Evolutionary conservation across 2,113 vertebrate genomes (phyloP).

Genomic region (Gavialis gangeticus): DNA sequence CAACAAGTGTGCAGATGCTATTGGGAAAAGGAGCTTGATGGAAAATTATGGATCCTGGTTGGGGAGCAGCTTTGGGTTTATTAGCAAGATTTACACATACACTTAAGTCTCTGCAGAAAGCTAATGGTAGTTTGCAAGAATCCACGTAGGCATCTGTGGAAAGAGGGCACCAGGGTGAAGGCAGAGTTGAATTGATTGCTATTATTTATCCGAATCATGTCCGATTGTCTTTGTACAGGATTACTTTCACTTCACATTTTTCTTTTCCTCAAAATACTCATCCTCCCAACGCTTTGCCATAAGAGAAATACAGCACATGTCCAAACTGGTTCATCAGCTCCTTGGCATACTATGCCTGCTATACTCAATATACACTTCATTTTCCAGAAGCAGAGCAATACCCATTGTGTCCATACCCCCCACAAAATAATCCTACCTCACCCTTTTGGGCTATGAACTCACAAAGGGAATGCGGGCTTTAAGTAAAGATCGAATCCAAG

Average conservation of each 20-base stretch:
- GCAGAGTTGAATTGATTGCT: background rate
- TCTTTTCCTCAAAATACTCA: background rate
- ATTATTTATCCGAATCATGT: background rate
- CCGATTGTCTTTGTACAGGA: background rate
- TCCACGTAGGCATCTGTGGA: accelerated
- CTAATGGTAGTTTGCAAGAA: accelerated
- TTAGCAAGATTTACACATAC: accelerated
- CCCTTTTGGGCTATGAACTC: no score
- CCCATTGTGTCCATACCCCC: no score
- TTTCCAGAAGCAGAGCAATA: no score
- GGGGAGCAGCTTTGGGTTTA: background rate
- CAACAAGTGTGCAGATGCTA: background rate
- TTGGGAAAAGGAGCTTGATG: background rate
- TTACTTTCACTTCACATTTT: background rate
- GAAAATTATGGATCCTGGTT: background rate
- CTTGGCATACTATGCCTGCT: background rate
- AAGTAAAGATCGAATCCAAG: no score
- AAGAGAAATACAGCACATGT: background rate
- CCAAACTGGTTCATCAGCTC: no score
- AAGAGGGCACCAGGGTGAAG: background rate
- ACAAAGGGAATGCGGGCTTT: no score
- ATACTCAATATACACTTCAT: background rate
- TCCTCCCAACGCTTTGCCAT: background rate
- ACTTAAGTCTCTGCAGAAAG: background rate
- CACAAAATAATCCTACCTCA: no score